Percentiles rank a stretch among this genome's conserved stretches.
phyloP scores from a whole-genome alignment of 2,797 vertebrate species.

The Acanthurus leucopareius region DNA sequence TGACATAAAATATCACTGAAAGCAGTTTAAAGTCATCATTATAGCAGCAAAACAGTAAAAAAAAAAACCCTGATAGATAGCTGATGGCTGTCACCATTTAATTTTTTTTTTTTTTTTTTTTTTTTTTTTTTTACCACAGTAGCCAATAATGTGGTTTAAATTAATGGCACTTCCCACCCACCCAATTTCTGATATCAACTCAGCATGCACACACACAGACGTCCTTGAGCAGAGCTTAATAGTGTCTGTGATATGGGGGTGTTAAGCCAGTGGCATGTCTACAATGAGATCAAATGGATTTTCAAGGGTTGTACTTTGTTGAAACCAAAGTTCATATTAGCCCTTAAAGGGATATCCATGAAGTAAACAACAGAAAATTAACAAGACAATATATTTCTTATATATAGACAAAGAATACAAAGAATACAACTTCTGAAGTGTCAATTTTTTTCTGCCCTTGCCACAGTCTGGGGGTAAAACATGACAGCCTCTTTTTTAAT shows the following conservation, averaged over 20 bases:
- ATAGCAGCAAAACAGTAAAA: conserved; percentile 21
- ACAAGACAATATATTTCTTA: neutral
- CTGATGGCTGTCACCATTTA: conserved; percentile 52
- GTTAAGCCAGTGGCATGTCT: conserved; percentile 16
- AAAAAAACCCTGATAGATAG: conserved; percentile 30
- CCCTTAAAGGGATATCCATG: neutral
- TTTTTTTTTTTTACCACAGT: conserved; percentile 23
- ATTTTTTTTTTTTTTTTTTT: conserved; percentile 48
- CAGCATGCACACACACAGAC: conserved; percentile 56
- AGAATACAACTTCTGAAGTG: neutral
- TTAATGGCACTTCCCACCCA: conserved; percentile 49
- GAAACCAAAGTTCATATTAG: neutral
- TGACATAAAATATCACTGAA: conserved; percentile 28
- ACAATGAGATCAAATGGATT: neutral
- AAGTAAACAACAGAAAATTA: neutral
- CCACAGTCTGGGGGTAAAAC: neutral
- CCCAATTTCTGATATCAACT: conserved; percentile 46
- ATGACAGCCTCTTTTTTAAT: neutral
- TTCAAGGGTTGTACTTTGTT: neutral
- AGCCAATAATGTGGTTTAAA: conserved; percentile 45
- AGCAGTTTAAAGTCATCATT: conserved; percentile 43
- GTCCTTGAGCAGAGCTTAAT: conserved; percentile 50
- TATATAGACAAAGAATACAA: neutral
- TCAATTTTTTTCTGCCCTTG: no score
- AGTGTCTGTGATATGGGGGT: conserved; percentile 28